Percentiles rank a stretch among this genome's conserved stretches.
phyloP scores from a whole-genome alignment of 2,888 invertebrate genomes.

The Aradus depressus region DNA sequence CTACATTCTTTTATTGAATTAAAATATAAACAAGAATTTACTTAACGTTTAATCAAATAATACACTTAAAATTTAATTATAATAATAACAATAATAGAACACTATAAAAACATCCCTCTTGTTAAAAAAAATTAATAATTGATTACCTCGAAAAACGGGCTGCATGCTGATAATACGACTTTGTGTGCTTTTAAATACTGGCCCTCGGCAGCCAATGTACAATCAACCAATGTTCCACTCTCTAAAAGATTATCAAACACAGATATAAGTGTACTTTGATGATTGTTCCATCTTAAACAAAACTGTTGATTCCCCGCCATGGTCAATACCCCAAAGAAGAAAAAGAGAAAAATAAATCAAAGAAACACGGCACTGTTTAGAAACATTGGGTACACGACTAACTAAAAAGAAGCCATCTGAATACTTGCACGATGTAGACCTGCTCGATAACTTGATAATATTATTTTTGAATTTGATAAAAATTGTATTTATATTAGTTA shows the following conservation, averaged over 20 bases:
- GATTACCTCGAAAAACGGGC: conserved; percentile 40
- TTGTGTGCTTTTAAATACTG: conserved; percentile 87
- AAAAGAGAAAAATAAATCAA: conserved; percentile 19
- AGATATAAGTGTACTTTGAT: conserved; percentile 82
- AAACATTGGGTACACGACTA: conserved; percentile 25
- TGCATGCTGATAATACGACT: conserved; percentile 76
- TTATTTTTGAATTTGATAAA: background rate
- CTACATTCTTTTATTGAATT: conserved; percentile 15
- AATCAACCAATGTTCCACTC: conserved; percentile 85
- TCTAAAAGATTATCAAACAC: conserved; percentile 84
- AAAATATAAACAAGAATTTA: conserved; percentile 10
- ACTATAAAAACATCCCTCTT: background rate
- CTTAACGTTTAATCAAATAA: background rate
- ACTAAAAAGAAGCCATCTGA: conserved; percentile 20
- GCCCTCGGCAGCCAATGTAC: conserved; percentile 86
- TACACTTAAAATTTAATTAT: background rate
- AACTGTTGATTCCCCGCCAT: conserved; percentile 56
- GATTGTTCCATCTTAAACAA: conserved; percentile 90
- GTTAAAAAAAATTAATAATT: background rate
- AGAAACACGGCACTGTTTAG: conserved; percentile 25
- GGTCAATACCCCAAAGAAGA: conserved; percentile 15
- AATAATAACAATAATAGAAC: background rate
- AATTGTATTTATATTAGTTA: background rate
- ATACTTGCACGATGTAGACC: conserved; percentile 4
- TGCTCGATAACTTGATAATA: conserved; percentile 5